Evolutionary conservation across 1,140 invertebrate species (phyloP).

Genomic region (Meloidogyne hapla): DNA sequence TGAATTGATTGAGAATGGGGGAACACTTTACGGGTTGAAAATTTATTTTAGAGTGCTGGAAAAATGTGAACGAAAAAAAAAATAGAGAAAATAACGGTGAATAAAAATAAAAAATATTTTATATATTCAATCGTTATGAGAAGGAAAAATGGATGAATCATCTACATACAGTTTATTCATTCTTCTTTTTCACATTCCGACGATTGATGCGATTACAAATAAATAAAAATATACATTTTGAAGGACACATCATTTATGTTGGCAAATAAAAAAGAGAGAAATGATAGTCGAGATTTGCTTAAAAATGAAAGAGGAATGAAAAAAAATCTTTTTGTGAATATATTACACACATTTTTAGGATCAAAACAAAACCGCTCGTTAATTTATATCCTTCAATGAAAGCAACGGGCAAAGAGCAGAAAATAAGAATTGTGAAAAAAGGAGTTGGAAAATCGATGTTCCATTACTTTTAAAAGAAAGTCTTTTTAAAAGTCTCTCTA

Average conservation of each 20-base stretch:
- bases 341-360: not conserved
- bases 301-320: not conserved
- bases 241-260: not conserved
- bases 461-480: no score
- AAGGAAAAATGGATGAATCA: not conserved
- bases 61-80: not conserved
- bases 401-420: no score
- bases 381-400: no score
- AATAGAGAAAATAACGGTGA: not conserved
- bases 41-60: not conserved
- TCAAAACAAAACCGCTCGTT: no score
- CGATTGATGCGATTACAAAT: slow-evolving; percentile 5
- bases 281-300: not conserved
- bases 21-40: not conserved
- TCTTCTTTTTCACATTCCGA: not conserved
- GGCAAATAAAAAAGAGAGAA: not conserved
- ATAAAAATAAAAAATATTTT: not conserved
- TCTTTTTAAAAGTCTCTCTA: no score
- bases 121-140: not conserved
- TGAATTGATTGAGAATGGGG: not conserved
- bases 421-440: no score
- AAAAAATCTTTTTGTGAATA: not conserved
- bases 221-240: slow-evolving; percentile 4
- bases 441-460: no score
- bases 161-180: not conserved